Base-by-base conservation (phyloP, 2,797 vertebrate genomes). In the Setipinna tenuifilis region DNA sequence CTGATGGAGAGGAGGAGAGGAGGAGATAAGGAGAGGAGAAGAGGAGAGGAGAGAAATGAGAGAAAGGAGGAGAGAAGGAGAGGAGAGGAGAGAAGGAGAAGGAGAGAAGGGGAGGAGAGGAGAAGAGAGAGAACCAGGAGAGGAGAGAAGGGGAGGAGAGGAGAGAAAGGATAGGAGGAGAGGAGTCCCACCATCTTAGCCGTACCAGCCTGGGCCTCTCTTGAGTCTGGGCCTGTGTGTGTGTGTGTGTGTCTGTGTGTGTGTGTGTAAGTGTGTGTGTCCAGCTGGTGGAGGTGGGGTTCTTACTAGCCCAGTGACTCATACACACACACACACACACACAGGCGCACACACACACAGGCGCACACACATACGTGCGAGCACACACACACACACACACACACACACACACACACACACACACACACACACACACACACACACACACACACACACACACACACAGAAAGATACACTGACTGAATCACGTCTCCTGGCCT, bases 391-490 rank as follows among this genome's bases (percentile, higher is more conserved):
- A 71, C 65, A 28, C 25, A 58, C 57, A 58, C 57, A 58, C 57
- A 58, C 57, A 58, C 57, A 58, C 57, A 58, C 2, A 58, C 65
- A 48, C 46, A 65, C 62, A 25, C 62, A 25, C 62, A 10, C 23
- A 25, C 62, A 65, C 62, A 65, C 62, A 65, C 62, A 65, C 23
- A 65, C 23, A 61, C 59, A 61, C 23, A 28, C 62, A 68, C 62
- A 68, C 62, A 68, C 65, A 71, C 65, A 71, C 65, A 71, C 65
- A 71, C 65, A 31, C 25, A 71, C 65, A 71, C 65, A 31, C 28
- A 59, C 58, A 59, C 58, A 59, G 7, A 59, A 7, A 59, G 1
- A 59, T 2, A 59, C 11, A 59, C 65, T 16, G n/a, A 28, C 11
- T 71, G 28, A 75, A 31, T 68, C 65, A 68, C 23, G 25, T 68